These are phyloP conservation scores for Otis tarda DNA, from an alignment of 2,113 vertebrate species.

Conservation along the genomic window DNA sequence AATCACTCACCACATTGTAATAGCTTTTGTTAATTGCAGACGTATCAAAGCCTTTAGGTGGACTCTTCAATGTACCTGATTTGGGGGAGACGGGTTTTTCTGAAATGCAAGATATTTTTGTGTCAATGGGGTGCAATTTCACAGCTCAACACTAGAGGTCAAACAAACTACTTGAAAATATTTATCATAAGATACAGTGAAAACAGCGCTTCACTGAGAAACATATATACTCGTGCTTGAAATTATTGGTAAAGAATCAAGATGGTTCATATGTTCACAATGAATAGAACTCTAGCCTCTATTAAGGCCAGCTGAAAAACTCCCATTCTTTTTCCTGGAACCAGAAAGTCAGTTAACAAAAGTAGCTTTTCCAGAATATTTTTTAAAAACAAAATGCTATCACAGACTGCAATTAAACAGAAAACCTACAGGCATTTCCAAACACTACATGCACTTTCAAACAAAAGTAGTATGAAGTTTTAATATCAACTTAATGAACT, in stretches of 20 bases:
- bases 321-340: background rate
- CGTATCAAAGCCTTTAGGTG: constrained; percentile 94
- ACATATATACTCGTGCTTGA: background rate
- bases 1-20: constrained; percentile 92
- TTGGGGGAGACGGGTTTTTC: constrained; percentile 97
- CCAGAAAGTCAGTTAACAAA: background rate
- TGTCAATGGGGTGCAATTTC: constrained; percentile 28
- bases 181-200: background rate
- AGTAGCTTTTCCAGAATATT: background rate
- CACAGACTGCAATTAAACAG: background rate
- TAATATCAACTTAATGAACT: background rate
- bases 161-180: constrained; percentile 35
- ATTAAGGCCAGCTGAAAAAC: background rate
- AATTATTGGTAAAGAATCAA: background rate
- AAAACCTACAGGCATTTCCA: background rate
- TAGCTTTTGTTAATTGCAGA: constrained; percentile 97
- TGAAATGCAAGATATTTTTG: constrained; percentile 60
- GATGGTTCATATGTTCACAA: background rate
- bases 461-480: background rate
- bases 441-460: background rate
- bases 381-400: background rate
- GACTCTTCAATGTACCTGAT: constrained; percentile 92
- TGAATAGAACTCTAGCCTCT: background rate
- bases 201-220: background rate
- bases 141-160: constrained; percentile 32